Base-by-base conservation (phyloP, 64 coral and sea anemone species). In the Pocillopora damicornis region DNA sequence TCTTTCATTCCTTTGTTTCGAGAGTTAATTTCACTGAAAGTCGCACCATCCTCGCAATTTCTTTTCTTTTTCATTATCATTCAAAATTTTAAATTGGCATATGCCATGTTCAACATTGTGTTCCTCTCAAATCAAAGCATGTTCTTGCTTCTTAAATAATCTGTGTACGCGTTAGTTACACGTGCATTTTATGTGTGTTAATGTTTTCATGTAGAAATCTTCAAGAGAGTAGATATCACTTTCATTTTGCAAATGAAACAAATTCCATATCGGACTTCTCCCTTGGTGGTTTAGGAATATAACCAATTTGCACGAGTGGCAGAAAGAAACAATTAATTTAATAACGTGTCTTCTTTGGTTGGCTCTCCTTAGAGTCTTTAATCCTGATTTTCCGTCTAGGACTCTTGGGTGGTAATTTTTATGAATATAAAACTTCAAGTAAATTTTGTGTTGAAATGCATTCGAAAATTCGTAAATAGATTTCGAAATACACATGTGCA, bases 321-420 rank as follows among this genome's bases (percentile, higher is more conserved):
- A 85, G 45, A 73, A 85, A 57, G 65, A 35, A 45, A 45, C 77
- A 57, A 85, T 85, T 73, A 85, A 85, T 12, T 72, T 1, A 25
- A 71, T 11, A 13, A 72, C 68, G 58, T 23, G 35, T 25, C 37
- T 36, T 4, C 37, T 16, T 15, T 81, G 79, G 59, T 81, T 63
- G 79, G 79, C 59, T 59, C 0, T 71, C 67, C 11, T 71, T 20
- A 71, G 18, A 71, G 22, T 71, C 25, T 23, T n/a, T 25, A 71
- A 71, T 71, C 67, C 25, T 71, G 5, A 71, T n/a, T 71, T 71
- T 71, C 22, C 20, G 18, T 23, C 18, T 23, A 51, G 42, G 7
- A 7, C 42, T 51, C 42, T 51, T 51, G 20, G 1, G n/a, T 71
- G 25, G 20, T 71, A 23, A 20, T 71, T 71, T 71, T 71, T 10